Percentiles rank a stretch among this genome's conserved stretches.
These are phyloP conservation scores for Micromesistius poutassou DNA, from an alignment of 2,797 vertebrate genomes.

Conservation along the genomic window DNA sequence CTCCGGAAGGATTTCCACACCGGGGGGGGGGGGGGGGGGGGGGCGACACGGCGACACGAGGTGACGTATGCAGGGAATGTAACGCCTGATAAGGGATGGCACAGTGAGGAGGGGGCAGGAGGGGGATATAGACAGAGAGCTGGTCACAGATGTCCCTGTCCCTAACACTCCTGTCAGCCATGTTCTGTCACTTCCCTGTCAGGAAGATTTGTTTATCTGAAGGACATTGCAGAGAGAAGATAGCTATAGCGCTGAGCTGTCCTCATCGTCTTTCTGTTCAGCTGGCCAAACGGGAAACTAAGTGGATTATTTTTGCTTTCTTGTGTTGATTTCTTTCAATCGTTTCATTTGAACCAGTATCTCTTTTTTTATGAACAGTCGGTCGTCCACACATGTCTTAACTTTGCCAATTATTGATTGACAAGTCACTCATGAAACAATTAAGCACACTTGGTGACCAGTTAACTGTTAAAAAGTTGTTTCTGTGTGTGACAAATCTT, in stretches of 20 bases:
- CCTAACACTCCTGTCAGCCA: not conserved
- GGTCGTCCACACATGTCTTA: not conserved
- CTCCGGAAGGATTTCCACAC: not conserved
- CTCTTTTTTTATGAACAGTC: not conserved
- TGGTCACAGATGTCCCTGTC: not conserved
- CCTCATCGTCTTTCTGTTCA: not conserved
- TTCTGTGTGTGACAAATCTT: not conserved
- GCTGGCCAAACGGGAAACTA: not conserved
- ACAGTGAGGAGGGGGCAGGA: not conserved
- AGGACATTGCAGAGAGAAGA: not conserved
- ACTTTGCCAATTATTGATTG: not conserved
- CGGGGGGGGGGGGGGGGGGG: not conserved
- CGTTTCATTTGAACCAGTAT: not conserved
- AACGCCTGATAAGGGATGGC: not conserved
- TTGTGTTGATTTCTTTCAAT: not conserved
- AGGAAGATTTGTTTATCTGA: not conserved
- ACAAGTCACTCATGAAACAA: not conserved
- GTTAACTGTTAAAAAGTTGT: not conserved
- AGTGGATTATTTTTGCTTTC: not conserved
- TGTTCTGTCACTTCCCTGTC: conserved; percentile 1
- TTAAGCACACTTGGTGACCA: not conserved
- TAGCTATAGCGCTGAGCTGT: not conserved
- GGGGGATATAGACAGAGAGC: not conserved
- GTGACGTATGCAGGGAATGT: not conserved
- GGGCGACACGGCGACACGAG: no score